Evolutionary conservation across 1,140 invertebrate species (phyloP).

Genomic region (Drosophila lini): DNA sequence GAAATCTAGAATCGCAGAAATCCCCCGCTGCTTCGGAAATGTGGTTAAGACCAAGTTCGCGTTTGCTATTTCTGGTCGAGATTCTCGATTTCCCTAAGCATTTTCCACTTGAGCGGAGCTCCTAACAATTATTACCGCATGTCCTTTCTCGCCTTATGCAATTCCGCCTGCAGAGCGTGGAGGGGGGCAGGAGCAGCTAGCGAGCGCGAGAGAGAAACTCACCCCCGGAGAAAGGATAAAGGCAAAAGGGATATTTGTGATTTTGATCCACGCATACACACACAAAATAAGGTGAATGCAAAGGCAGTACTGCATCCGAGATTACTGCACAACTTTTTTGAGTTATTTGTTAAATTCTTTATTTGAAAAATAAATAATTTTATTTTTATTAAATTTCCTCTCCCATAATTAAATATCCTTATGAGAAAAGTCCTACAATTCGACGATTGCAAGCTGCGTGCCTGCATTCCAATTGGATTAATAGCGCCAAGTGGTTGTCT

Average conservation of each 20-base stretch:
- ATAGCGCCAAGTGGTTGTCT: conserved; percentile 60
- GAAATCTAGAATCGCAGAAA: not conserved
- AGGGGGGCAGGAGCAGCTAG: not conserved
- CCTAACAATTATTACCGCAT: conserved; percentile 49
- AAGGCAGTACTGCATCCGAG: conserved; percentile 35
- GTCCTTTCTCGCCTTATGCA: conserved; percentile 64
- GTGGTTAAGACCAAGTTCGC: conserved; percentile 49
- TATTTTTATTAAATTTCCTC: not conserved
- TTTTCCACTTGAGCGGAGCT: conserved; percentile 53
- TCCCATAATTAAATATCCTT: not conserved
- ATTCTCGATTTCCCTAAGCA: conserved; percentile 48
- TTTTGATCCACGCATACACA: conserved; percentile 65
- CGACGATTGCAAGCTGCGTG: conserved; percentile 47
- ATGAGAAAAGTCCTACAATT: conserved; percentile 3
- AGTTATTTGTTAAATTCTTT: not conserved
- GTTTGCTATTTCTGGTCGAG: conserved; percentile 30
- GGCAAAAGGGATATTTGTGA: conserved; percentile 16
- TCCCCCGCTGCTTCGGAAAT: conserved; percentile 25
- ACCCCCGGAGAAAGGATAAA: conserved; percentile 47
- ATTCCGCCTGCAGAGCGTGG: conserved; percentile 52
- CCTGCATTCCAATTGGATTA: conserved; percentile 80
- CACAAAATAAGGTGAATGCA: conserved; percentile 54
- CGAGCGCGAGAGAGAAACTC: conserved; percentile 49
- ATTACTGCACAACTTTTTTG: not conserved
- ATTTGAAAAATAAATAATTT: not conserved